A percentile compares a stretch with the other conserved stretches of the same genome.
These are phyloP conservation scores for Lagorchestes hirsutus DNA, from an alignment of 2,797 vertebrate genomes.

Conservation along the genomic window DNA sequence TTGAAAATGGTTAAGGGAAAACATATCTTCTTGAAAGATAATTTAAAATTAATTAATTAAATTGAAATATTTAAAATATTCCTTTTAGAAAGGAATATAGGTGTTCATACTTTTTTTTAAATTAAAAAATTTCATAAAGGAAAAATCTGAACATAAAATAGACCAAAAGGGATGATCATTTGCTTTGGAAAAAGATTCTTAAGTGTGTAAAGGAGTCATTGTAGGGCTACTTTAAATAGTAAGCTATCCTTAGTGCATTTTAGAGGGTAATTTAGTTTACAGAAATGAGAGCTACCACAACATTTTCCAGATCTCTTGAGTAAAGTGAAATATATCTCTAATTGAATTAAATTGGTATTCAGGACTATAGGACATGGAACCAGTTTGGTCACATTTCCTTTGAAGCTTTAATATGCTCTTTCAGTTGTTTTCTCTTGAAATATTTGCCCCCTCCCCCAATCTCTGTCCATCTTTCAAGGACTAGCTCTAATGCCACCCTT, in stretches of 20 bases:
- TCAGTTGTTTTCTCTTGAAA: not conserved
- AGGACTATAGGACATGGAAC: not conserved
- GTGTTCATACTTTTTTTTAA: not conserved
- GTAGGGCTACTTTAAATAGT: not conserved
- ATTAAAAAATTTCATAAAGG: not conserved
- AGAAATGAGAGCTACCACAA: not conserved
- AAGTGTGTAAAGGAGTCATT: not conserved
- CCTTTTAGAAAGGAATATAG: not conserved
- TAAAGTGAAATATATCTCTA: not conserved
- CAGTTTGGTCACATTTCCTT: not conserved
- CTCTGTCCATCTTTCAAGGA: not conserved
- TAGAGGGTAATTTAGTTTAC: not conserved
- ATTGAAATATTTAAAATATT: too few relatives aligned
- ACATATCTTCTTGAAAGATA: not conserved
- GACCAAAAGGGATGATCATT: slow-evolving; percentile 16
- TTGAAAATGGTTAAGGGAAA: not conserved
- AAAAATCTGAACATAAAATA: not conserved
- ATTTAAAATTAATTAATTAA: not conserved
- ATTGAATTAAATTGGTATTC: not conserved
- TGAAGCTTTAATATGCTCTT: not conserved
- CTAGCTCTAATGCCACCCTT: not conserved
- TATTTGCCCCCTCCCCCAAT: not conserved
- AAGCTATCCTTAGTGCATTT: not conserved
- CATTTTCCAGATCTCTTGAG: not conserved
- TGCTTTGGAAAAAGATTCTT: slow-evolving; percentile 8